These are phyloP conservation scores for Ispidina picta DNA, from an alignment of 2,797 vertebrate genomes.

Conservation along the genomic window DNA sequence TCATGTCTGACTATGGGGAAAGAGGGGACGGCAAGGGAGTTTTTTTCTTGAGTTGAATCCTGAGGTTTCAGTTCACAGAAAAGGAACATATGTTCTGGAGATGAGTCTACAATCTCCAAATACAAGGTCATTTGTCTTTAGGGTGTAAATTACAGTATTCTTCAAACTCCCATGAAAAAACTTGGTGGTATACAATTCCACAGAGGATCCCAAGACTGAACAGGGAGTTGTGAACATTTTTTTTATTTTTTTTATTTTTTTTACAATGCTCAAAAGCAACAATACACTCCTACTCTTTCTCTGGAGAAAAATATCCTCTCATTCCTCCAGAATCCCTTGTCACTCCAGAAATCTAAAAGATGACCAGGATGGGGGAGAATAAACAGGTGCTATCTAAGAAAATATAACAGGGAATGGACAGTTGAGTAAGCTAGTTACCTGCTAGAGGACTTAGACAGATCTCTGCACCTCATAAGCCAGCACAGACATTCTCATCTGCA, in stretches of 20 bases:
- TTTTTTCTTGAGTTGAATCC: neutral
- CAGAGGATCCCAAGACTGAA: neutral
- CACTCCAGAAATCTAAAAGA: neutral
- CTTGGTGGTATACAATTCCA: neutral
- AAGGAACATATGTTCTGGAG: neutral
- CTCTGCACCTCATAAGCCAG: neutral
- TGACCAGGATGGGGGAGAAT: neutral
- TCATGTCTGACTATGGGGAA: neutral
- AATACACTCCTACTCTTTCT: neutral
- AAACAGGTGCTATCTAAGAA: neutral
- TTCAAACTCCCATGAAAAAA: neutral
- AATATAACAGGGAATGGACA: neutral
- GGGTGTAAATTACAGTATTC: neutral
- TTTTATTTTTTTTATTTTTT: neutral
- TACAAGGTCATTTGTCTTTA: neutral
- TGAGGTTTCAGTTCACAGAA: neutral
- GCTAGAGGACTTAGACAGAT: neutral
- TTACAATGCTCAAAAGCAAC: neutral
- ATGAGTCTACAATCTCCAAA: neutral
- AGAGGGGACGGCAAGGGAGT: neutral
- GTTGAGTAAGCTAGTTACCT: neutral
- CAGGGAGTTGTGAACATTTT: neutral
- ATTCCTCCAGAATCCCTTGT: neutral
- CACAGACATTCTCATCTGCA: neutral
- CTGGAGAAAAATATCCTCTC: neutral